Evolutionary conservation across 92 coral and sea anemone genomes (phyloP).

Genomic region (Muricea muricata): DNA sequence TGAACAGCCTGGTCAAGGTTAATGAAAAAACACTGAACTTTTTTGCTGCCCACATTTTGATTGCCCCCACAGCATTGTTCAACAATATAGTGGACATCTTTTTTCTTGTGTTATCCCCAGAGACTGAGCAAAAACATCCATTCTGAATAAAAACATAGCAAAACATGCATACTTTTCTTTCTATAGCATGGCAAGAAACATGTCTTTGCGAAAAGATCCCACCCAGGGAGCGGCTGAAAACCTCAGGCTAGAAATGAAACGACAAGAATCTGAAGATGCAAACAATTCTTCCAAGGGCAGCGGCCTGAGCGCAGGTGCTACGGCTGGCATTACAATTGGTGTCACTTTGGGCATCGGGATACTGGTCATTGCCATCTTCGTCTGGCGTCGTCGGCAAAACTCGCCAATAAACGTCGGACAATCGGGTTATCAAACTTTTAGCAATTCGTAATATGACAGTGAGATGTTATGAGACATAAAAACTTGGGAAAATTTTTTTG

Average conservation of each 20-base stretch:
- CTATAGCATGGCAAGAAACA: not conserved
- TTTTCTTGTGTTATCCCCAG: too few species aligned
- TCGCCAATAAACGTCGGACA: not conserved
- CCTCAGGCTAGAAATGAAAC: not conserved
- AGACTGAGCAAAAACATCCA: too few species aligned
- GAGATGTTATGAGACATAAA: too few species aligned
- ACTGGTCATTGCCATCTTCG: conserved; percentile 57
- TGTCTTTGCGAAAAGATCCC: not conserved
- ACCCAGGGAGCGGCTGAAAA: not conserved
- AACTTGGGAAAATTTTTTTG: too few species aligned
- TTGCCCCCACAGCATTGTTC: too few species aligned
- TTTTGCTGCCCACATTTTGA: too few species aligned
- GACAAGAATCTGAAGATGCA: not conserved
- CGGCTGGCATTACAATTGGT: conserved; percentile 76
- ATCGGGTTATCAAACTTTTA: not conserved
- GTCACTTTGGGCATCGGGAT: conserved; percentile 68
- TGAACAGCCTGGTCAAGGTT: too few species aligned
- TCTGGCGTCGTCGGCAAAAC: conserved; percentile 17
- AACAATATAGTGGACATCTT: too few species aligned
- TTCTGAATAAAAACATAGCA: too few species aligned
- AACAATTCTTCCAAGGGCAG: not conserved
- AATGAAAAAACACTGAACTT: too few species aligned
- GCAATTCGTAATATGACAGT: not conserved
- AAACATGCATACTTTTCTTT: not conserved
- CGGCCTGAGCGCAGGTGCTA: conserved; percentile 49